These are phyloP conservation scores for Folsomia manolachei DNA, from an alignment of 2,888 invertebrate species.

Conservation along the genomic window DNA sequence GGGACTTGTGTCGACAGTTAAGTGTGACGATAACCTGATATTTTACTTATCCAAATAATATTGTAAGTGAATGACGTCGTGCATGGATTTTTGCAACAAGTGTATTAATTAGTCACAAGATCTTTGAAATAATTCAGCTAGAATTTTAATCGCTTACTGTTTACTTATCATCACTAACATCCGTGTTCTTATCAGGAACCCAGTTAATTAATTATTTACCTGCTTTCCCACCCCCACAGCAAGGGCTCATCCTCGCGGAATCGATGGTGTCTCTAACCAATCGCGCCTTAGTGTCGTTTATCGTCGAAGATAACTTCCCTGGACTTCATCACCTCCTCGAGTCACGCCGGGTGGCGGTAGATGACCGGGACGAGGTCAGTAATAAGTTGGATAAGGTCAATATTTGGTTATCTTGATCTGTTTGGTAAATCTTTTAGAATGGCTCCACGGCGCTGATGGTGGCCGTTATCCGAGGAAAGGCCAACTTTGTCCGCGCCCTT, in stretches of 20 bases:
- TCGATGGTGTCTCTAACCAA: slow-evolving; percentile 48
- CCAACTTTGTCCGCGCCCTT: slow-evolving; percentile 77
- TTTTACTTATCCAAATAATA: too few relatives aligned
- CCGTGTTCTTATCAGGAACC: not conserved
- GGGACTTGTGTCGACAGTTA: too few relatives aligned
- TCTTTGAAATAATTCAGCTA: not conserved
- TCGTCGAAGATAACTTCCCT: slow-evolving; percentile 74
- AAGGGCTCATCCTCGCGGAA: slow-evolving; percentile 39
- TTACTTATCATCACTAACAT: too few relatives aligned
- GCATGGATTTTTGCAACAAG: too few relatives aligned
- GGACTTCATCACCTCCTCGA: slow-evolving; percentile 79
- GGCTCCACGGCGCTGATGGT: slow-evolving; percentile 91
- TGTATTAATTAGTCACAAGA: too few relatives aligned
- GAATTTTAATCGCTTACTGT: not conserved
- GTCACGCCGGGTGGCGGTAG: slow-evolving; percentile 73
- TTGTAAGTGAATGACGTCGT: too few relatives aligned
- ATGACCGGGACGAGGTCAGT: slow-evolving; percentile 81
- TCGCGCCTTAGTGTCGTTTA: slow-evolving; percentile 57
- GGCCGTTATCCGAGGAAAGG: slow-evolving; percentile 80
- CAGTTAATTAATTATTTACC: not conserved
- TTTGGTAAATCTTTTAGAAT: slow-evolving; percentile 63
- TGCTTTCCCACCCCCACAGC: slow-evolving; percentile 21
- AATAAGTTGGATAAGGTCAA: not conserved
- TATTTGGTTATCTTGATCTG: not conserved
- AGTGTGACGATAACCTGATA: too few relatives aligned